Evolutionary conservation across 2,888 invertebrate genomes (phyloP), one percentile per base, ranked within the genome.

Genomic region (Drosophila austrosaltans): DNA sequence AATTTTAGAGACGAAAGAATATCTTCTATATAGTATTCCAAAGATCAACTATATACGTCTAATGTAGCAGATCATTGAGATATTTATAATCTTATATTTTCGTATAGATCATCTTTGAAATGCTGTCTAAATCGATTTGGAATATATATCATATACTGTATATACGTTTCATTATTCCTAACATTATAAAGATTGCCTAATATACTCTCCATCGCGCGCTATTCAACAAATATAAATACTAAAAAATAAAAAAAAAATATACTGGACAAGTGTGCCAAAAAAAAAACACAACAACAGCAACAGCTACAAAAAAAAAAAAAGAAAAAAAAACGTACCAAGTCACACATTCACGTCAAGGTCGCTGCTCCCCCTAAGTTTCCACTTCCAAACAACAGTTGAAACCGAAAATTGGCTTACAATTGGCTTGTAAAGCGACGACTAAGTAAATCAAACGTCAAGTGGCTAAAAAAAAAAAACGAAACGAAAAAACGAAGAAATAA

Each of bases 331-430:
- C 40, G 36, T 48, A 25, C 25, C 48, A 48, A 48, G n/a, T 57
- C 32, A 66, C 68, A 72, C 78, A 78, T 77, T 78, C 69, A 73
- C 69, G 62, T 77, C 77, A 82, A 87, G 86, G 83, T 83, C 82
- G 78, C 25, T 36, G 12, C 40, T 71, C 53, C 22, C 40, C 12
- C 44, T 8, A 10, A 48, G 48, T 48, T 25, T 48, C 48, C 48
- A 48, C 48, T 48, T 48, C 25, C 10, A 40, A 25, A 44, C 70
- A 20, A 44, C 70, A 20, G 64, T 72, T 78, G 48, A 79, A 75
- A 74, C 72, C 72, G 80, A 81, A 79, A 83, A 83, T 83, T 83
- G 83, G 87, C 83, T 87, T 87, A 87, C 85, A 83, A 87, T 85
- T 88, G 87, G 82, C 81, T 78, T 74, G 78, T 70, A 78, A 83